Evolutionary conservation across 2,888 invertebrate species (phyloP), one percentile per base, ranked within the genome.

Genomic region (Elmis aenea): DNA sequence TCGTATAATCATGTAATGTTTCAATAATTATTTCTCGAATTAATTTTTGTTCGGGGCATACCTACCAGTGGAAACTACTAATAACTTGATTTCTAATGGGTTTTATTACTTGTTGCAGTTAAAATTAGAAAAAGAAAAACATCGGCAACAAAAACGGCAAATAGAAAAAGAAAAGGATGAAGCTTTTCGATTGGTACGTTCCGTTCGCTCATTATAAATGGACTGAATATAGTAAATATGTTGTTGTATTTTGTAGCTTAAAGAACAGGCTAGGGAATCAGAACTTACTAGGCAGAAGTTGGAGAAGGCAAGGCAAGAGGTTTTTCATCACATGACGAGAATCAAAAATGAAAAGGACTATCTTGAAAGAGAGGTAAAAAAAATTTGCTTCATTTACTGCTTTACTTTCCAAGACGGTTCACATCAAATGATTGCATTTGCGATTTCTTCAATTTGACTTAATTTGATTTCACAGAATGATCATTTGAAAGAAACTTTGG

Each of bases 281-380:
- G 77, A 77, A 59, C 66, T 67, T 35, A 75, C 71, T 20, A 66
- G 76, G 39, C 66, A 73, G 42, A 68, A 72, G 45, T 62, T 77
- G 38, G 77, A 77, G 56, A 64, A 70, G 42, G 76, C 76, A 5
- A 64, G 77, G 26, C 72, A 74, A 56, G 77, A 77, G 59, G 73
- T 75, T 23, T 71, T 77, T 45, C 69, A 71, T 37, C 76, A 76
- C 57, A 73, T 75, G 52, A 75, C 75, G 8, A 70, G 70, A 48
- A 75, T 76, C 45, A 71, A 73, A 28, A 68, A 70, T 18, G 76
- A 77, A 58, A 73, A 75, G 42, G 75, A 77, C 50, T 65, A 66
- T 32, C 62, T 75, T 33, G 76, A 76, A 58, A 60, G 68, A 59
- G 76, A 77, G 68, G 77, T 76, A 59, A 55, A 59, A 45, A 12